Base-by-base conservation (phyloP, 2,888 invertebrate genomes). In the Apodemia duryi region DNA sequence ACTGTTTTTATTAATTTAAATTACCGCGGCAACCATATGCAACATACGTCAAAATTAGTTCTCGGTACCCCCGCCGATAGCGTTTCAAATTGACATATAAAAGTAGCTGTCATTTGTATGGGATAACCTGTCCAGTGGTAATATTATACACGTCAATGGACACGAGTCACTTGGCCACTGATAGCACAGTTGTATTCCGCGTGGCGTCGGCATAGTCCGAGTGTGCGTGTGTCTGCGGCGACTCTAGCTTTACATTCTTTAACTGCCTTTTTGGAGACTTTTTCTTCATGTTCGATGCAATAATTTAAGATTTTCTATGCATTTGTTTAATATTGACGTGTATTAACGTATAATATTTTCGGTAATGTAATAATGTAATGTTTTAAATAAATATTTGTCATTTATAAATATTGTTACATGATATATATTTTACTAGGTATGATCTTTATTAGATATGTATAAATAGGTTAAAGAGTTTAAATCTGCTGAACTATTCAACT, bases 261-360 rank as follows among this genome's bases (percentile, higher is more conserved):
- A 13, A 57, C 57, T 60, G 57, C 35, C 57, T 60, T 35, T 60
- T 60, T 60, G 57, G 32, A 57, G 57, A 57, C 32, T 57, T 57
- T 57, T 57, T 57, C 57, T 57, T 57, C 57, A 57, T 57, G 13
- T 57, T 57, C 13, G 10, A 32, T 57, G 57, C 57, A 32, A 57
- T 57, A 57, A 32, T 29, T 57, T 57, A 57, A 57, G 57, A 57
- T 57, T 57, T 32, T 57, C 57, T 57, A 57, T 57, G 57, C 32
- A 57, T 57, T 57, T 57, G 57, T 57, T 57, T 57, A 13, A 57
- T 57, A 57, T 57, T 57, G 13, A 32, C 57, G 29, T 57, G 57
- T 57, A 57, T 57, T 57, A 3, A 52, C 52, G 21, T 32, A 11
- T 11, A 57, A 46, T 43, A 11, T 54, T 2, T 21, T 54, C 10